A percentile compares a stretch with the other conserved stretches of the same genome.
Conservation (phyloP, 1,140 invertebrate genomes). For the Magallana gigas region DNA sequence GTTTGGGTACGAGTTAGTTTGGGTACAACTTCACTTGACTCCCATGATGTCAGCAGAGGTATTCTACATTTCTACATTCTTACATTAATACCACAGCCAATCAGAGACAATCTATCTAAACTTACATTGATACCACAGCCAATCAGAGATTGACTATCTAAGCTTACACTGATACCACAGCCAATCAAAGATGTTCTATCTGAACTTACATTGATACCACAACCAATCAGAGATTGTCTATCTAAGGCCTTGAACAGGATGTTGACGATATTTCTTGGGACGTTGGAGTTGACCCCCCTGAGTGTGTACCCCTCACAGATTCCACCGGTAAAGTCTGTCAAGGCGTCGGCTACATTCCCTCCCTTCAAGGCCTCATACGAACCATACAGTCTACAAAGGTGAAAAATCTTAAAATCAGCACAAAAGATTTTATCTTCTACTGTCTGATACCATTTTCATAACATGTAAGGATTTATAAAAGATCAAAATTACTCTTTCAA, state of each 20-base stretch:
- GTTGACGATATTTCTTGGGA: slow-evolving; percentile 72
- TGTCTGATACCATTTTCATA: too few species aligned
- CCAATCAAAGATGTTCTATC: not conserved
- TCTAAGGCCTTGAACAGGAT: slow-evolving; percentile 74
- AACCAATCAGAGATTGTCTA: slow-evolving; percentile 70
- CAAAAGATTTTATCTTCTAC: too few species aligned
- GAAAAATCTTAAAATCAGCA: not conserved
- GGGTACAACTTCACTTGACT: too few species aligned
- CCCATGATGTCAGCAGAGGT: too few species aligned
- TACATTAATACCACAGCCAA: too few species aligned
- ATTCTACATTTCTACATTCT: too few species aligned
- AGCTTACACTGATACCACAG: slow-evolving; percentile 3
- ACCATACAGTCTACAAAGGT: slow-evolving; percentile 69
- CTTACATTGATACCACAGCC: too few species aligned
- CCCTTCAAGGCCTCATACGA: slow-evolving; percentile 75
- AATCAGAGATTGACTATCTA: too few species aligned
- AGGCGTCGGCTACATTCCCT: slow-evolving; percentile 69
- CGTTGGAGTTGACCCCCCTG: slow-evolving; percentile 62
- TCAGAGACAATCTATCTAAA: too few species aligned
- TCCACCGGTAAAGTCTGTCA: slow-evolving; percentile 74
- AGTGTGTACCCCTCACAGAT: slow-evolving; percentile 70
- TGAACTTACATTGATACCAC: slow-evolving; percentile 72
- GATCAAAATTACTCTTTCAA: too few species aligned
- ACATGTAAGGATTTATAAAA: too few species aligned
- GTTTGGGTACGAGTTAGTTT: too few species aligned